Percentiles rank a stretch among this genome's conserved stretches.
Conservation (phyloP, 2,113 vertebrate species). For the Strigops habroptila region DNA sequence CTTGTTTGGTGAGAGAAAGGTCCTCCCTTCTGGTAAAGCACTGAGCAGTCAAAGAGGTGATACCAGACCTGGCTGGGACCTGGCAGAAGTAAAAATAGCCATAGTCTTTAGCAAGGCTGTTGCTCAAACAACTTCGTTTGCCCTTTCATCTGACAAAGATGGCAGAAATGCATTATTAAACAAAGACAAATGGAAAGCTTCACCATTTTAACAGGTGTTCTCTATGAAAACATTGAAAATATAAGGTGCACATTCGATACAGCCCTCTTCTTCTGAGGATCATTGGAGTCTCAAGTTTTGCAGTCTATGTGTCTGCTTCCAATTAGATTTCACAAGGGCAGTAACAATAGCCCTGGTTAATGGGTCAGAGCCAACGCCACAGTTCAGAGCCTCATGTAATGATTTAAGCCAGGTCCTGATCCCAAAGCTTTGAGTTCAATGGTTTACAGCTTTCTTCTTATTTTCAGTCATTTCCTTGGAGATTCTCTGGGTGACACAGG, state of each 20-base stretch:
- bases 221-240: not conserved
- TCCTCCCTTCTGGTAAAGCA: not conserved
- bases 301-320: not conserved
- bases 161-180: not conserved
- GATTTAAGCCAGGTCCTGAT: not conserved
- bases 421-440: not conserved
- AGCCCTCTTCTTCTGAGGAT: not conserved
- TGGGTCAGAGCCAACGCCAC: fast-evolving
- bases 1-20: not conserved
- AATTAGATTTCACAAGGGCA: not conserved
- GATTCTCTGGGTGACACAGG: not conserved
- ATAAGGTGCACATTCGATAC: fast-evolving
- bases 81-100: not conserved
- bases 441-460: not conserved
- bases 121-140: not conserved
- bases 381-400: not conserved
- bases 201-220: not conserved
- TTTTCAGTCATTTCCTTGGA: not conserved
- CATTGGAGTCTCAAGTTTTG: not conserved
- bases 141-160: not conserved
- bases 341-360: not conserved
- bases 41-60: not conserved
- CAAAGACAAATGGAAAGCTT: not conserved
- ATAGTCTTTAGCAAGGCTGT: not conserved
- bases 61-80: not conserved